Evolutionary conservation across 2,113 vertebrate species (phyloP).

Genomic region (Acrocephalus arundinaceus): DNA sequence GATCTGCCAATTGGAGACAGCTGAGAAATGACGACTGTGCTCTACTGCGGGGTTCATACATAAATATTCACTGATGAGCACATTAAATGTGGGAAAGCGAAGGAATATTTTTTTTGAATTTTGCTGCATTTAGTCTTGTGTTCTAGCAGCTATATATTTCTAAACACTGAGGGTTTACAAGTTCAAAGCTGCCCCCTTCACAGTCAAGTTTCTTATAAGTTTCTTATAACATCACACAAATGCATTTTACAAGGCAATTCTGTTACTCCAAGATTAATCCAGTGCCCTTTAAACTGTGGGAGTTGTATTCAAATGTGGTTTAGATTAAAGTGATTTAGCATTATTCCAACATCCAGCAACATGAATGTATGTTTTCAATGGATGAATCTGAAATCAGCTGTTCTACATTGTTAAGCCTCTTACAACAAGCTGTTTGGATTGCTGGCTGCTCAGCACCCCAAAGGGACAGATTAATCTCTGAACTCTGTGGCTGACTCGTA

Average conservation of each 20-base stretch:
- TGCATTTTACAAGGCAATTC: constrained; percentile 61
- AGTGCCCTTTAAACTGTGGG: constrained; percentile 65
- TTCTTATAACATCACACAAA: constrained; percentile 50
- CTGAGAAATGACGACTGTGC: constrained; percentile 62
- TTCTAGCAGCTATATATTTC: constrained; percentile 32
- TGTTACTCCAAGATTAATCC: constrained; percentile 65
- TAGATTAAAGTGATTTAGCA: constrained; percentile 71
- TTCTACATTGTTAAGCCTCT: constrained; percentile 56
- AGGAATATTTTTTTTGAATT: not conserved
- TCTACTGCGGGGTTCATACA: not conserved
- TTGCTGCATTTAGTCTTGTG: not conserved
- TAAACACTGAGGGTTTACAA: constrained; percentile 27
- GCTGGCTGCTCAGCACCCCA: constrained; percentile 56
- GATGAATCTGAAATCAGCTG: constrained; percentile 65
- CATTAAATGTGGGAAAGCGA: constrained; percentile 34
- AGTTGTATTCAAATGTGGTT: constrained; percentile 66
- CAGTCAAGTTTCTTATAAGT: constrained; percentile 47
- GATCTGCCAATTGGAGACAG: constrained; percentile 70
- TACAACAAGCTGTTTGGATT: constrained; percentile 56
- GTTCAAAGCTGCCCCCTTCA: constrained; percentile 56
- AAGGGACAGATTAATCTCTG: constrained; percentile 68
- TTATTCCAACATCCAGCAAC: constrained; percentile 57
- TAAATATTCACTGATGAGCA: constrained; percentile 65
- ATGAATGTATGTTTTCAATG: constrained; percentile 60
- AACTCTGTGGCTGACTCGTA: constrained; percentile 43